Evolutionary conservation across 1,140 invertebrate species (phyloP).

Genomic region (Philopotamus ludificatus): DNA sequence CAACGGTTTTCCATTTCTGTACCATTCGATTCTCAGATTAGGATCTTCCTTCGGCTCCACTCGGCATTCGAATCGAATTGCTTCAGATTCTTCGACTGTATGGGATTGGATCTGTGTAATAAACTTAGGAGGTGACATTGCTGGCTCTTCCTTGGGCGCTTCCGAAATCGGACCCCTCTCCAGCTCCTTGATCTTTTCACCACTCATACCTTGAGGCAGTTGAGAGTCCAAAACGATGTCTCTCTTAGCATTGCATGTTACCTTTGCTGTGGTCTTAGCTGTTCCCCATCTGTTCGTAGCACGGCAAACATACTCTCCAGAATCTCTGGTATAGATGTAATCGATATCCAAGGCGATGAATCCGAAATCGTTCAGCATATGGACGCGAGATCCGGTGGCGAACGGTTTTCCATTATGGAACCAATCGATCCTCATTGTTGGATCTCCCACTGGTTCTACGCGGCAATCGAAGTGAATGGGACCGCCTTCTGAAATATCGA

Average conservation of each 20-base stretch:
- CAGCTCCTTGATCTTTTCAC: constrained; percentile 88
- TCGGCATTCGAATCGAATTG: constrained; percentile 90
- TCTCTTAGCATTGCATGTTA: constrained; percentile 81
- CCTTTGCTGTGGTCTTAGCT: constrained; percentile 78
- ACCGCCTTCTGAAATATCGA: constrained; percentile 83
- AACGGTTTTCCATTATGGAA: constrained; percentile 89
- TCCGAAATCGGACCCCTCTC: constrained; percentile 79
- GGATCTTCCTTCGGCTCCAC: constrained; percentile 95
- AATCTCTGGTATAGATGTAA: constrained; percentile 81
- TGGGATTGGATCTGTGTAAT: constrained; percentile 80
- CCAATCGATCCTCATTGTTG: constrained; percentile 91
- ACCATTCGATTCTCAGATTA: constrained; percentile 89
- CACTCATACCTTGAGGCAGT: constrained; percentile 87
- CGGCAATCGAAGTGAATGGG: constrained; percentile 89
- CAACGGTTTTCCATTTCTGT: constrained; percentile 84
- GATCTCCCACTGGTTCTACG: constrained; percentile 83
- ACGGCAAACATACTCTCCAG: constrained; percentile 82
- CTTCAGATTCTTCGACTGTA: constrained; percentile 84
- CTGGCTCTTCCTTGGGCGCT: constrained; percentile 66
- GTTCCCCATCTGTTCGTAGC: constrained; percentile 85
- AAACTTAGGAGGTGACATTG: constrained; percentile 74
- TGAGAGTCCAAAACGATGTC: constrained; percentile 90
- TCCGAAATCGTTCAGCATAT: constrained; percentile 91
- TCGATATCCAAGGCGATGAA: constrained; percentile 86
- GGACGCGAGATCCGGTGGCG: constrained; percentile 83